phyloP scores from a whole-genome alignment of 2,113 vertebrate species.

The Kryptolebias marmoratus region DNA sequence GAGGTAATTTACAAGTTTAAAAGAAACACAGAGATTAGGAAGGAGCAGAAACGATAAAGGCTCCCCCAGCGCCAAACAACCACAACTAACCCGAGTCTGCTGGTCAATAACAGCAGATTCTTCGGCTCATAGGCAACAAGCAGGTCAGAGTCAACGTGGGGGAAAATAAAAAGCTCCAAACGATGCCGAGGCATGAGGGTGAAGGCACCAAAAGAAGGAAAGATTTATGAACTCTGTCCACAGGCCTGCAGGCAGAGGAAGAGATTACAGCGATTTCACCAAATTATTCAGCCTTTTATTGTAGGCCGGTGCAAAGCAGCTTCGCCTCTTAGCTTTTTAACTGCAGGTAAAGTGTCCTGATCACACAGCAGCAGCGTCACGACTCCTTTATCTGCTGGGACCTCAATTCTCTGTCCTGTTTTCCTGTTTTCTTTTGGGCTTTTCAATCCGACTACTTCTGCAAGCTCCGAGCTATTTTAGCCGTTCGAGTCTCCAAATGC shows the following conservation, averaged over 20 bases:
- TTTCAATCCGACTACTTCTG: no score
- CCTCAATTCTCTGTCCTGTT: no score
- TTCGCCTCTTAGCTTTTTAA: neutral
- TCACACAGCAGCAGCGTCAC: no score
- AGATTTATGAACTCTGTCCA: conserved; percentile 42
- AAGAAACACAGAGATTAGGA: conserved; percentile 8
- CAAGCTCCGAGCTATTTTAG: no score
- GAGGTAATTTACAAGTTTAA: conserved; percentile 34
- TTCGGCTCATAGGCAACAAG: conserved; percentile 9
- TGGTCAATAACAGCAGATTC: neutral
- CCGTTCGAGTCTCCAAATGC: no score
- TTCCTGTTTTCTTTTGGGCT: no score
- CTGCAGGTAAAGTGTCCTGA: no score
- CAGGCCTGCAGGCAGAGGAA: conserved; percentile 1
- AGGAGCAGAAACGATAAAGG: neutral
- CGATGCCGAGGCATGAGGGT: neutral
- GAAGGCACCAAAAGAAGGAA: conserved; percentile 10
- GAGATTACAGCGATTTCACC: neutral
- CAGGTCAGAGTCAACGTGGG: neutral
- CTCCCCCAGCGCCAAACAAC: conserved; percentile 9
- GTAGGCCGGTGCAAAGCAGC: neutral
- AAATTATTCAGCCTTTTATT: neutral
- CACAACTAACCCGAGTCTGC: conserved; percentile 13
- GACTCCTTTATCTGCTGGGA: no score
- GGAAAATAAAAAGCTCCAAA: conserved; percentile 2